These are phyloP conservation scores for Sanderia malayensis DNA, from an alignment of 30 jellyfish, hydroid and myxozoan genomes.

Conservation along the genomic window DNA sequence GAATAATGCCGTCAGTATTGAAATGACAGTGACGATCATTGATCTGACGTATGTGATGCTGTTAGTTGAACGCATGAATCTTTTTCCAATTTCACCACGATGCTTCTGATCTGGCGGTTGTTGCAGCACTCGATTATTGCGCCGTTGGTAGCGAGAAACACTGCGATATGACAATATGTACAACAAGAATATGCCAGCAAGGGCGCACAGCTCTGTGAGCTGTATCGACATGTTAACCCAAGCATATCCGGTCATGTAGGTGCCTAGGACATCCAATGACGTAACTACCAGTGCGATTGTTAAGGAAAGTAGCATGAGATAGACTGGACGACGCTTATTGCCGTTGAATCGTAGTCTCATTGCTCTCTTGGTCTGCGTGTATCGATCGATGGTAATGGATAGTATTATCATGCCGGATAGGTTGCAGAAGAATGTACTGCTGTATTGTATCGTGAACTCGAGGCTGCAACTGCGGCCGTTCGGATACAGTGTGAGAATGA, in stretches of 20 bases:
- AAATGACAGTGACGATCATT: slow-evolving; percentile 34
- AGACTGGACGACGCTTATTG: background rate
- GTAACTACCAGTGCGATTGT: slow-evolving; percentile 16
- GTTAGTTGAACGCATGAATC: no score
- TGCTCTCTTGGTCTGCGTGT: slow-evolving; percentile 28
- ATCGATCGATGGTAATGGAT: slow-evolving; percentile 46
- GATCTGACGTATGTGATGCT: slow-evolving; percentile 28
- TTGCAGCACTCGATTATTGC: slow-evolving; percentile 9
- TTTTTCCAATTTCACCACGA: no score
- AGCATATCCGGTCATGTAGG: slow-evolving; percentile 31
- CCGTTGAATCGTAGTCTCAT: slow-evolving; percentile 33
- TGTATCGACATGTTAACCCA: slow-evolving; percentile 59
- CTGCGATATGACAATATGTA: slow-evolving; percentile 39
- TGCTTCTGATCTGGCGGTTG: background rate
- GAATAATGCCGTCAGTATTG: slow-evolving; percentile 27
- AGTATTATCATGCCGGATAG: slow-evolving; percentile 50
- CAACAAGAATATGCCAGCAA: slow-evolving; percentile 11
- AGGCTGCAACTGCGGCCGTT: slow-evolving; percentile 14
- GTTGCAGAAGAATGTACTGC: slow-evolving; percentile 42
- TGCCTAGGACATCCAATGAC: slow-evolving; percentile 39
- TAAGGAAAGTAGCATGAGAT: slow-evolving; percentile 4
- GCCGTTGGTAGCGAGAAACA: slow-evolving; percentile 27
- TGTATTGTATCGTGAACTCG: slow-evolving; percentile 50
- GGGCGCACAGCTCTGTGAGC: slow-evolving; percentile 26
- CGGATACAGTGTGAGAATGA: slow-evolving; percentile 11